phyloP scores from a whole-genome alignment of 2,888 invertebrate species.

The Halocaridina rubra region DNA sequence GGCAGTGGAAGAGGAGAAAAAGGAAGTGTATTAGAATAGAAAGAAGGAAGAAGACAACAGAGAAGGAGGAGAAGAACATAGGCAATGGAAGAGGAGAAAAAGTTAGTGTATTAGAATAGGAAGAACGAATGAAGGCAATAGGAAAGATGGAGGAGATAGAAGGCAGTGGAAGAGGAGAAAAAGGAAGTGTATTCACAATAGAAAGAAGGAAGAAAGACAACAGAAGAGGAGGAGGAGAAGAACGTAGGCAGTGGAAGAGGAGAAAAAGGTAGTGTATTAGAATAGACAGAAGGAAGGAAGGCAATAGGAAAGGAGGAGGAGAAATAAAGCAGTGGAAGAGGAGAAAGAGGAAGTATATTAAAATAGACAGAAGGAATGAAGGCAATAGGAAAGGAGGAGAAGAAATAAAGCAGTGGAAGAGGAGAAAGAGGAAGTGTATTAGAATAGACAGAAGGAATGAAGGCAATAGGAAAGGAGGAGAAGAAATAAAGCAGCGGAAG shows the following conservation, averaged over 20 bases:
- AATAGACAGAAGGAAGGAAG: neutral
- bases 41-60: neutral
- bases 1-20: neutral
- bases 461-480: neutral
- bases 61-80: neutral
- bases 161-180: neutral
- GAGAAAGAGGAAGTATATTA: neutral
- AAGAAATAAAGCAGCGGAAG: neutral
- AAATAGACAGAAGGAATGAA: neutral
- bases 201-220: neutral
- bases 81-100: neutral
- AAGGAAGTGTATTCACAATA: neutral
- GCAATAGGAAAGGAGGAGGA: neutral
- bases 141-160: neutral
- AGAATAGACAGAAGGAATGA: neutral
- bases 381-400: neutral
- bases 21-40: neutral
- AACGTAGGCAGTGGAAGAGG: neutral
- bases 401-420: neutral
- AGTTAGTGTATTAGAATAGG: neutral
- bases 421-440: neutral
- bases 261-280: neutral
- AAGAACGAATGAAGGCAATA: neutral
- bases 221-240: neutral
- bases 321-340: neutral